These are phyloP conservation scores for Hyaena hyaena DNA, from an alignment of 2,113 vertebrate genomes.

Conservation along the genomic window DNA sequence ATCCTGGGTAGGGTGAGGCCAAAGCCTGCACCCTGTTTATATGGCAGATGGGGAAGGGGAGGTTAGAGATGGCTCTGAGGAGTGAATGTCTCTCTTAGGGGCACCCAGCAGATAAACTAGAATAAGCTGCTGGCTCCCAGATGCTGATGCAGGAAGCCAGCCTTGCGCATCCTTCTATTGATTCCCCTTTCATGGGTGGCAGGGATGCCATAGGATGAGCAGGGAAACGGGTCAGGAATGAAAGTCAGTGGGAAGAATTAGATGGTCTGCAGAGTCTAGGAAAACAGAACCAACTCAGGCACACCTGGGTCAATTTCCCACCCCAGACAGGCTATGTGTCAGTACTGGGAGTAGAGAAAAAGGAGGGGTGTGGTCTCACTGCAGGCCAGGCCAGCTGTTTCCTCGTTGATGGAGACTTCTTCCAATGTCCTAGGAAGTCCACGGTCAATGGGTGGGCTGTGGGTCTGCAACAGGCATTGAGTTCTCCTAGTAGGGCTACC, in stretches of 20 bases:
- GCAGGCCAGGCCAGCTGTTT: not conserved
- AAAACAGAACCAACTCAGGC: not conserved
- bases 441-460: fast-evolving
- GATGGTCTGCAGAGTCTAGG: not conserved
- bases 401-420: not conserved
- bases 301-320: not conserved
- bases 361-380: not conserved
- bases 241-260: not conserved
- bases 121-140: not conserved
- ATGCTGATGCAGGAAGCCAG: not conserved
- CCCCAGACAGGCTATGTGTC: not conserved
- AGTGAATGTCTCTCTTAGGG: not conserved
- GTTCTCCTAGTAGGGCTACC: not conserved
- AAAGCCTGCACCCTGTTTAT: not conserved
- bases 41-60: not conserved
- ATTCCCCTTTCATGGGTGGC: not conserved
- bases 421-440: not conserved
- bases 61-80: not conserved
- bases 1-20: not conserved
- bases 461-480: too few relatives aligned
- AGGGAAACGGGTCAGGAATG: not conserved
- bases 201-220: not conserved
- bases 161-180: not conserved
- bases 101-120: not conserved
- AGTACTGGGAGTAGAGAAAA: not conserved